Base-by-base conservation (phyloP, 2,888 invertebrate genomes). In the Chalcosyrphus nemorum region DNA sequence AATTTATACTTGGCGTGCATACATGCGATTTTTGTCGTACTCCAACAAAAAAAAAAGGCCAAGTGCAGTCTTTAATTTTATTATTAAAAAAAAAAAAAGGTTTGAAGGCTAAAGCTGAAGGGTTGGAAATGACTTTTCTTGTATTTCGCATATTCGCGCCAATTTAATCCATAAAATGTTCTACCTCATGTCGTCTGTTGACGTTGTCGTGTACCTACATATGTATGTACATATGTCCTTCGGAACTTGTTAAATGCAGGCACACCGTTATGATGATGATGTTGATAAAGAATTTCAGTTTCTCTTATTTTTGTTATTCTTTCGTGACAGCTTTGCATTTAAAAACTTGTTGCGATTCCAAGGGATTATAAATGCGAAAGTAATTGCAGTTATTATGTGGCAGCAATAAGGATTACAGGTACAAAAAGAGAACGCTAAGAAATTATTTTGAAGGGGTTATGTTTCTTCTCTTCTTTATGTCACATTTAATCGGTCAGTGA, bases 1-100 rank as follows among this genome's bases (percentile, higher is more conserved):
- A 65, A 81, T 76, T 77, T 66, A 66, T 47, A 66, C 66, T 82
- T 82, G 65, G 71, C 77, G 81, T 82, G 77, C 71, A 66, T 61
- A 17, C 70, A 71, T 76, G 71, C 76, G 32, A 81, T 76, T 65
- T 50, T 54, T 45, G 11, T 45, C 4, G 4, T 29, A 13, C 43
- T 38, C 38, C 38, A 38, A 38, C 13, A 43, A 24, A 3, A 45
- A 45, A 29, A 32, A 35, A 59, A 35, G 66, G 54, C 65, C 74
- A 80, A 68, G 74, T 74, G 80, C 72, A 80, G 47, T 72, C 27
- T 65, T 7, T 29, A 50, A 61, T n/a, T n/a, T n/a, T n/a, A n/a
- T n/a, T n/a, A n/a, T n/a, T 70, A 71, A 13, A 35, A 24, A 61
- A 70, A 63, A 9, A 35, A 24, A 59, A 78, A 41, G n/a, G 17